Evolutionary conservation across 1,140 invertebrate species (phyloP), one percentile per base, ranked within the genome.

Genomic region (Scaptomyza pallida): DNA sequence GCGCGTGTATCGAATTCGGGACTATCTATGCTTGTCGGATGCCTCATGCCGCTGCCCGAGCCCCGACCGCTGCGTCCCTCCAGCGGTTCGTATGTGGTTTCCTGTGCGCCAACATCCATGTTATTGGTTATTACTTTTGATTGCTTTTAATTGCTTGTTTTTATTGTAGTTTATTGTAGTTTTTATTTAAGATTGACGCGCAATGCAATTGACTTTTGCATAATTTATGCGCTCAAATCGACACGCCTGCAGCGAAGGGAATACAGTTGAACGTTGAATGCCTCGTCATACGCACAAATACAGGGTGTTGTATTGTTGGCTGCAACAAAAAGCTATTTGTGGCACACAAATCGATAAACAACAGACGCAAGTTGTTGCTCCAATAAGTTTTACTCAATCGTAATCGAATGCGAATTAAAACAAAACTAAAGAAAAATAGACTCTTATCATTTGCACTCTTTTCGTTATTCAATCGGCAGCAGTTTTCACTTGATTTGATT

Each of bases 41-140:
- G 86, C 26, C 86, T 81, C 45, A 72, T 62, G 5, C 78, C 82
- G 26, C 33, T 48, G 52, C 37, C 61, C 61, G 56, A 41, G 10
- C 43, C 60, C 23, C 67, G 62, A 19, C 70, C 64, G 21, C 74
- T 44, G 17, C 75, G 80, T 17, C 86, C 89, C 33, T 89, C 90
- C 13, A 91, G 59, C 2, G 90, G 90, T 47, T 91, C 90, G 47
- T 91, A 91, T 44, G 81, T 91, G 45, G 75, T 82, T 33, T 91
- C 90, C 65, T 91, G 89, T 15, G 75, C 75, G 41, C 78, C 78
- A 51, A 76, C 86, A 45, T 86, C 81, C 81, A 88, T 86, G 57
- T 30, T 21, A 0, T n/a, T 19, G 54, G 21, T 44, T 26, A 9
- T 47, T 15, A 0, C 13, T 0, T 15, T 21, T 15, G 43, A 8